Percentiles rank a stretch among this genome's conserved stretches.
Conservation (phyloP, 2,888 invertebrate genomes). For the Tridacna gigas region DNA sequence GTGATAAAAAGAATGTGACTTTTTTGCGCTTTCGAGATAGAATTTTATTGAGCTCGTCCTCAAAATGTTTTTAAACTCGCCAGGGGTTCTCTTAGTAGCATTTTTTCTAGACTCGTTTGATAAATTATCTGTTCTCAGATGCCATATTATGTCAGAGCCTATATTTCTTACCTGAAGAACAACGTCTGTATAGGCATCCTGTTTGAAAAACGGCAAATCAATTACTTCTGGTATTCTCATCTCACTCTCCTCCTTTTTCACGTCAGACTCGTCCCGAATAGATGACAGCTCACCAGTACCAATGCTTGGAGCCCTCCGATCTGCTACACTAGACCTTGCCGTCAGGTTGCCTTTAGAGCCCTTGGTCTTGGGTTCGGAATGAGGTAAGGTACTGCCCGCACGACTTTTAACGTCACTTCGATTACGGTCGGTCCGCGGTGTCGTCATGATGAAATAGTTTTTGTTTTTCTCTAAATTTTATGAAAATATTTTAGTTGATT, state of each 20-base stretch:
- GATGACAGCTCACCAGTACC: constrained; percentile 6
- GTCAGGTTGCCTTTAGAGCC: constrained; percentile 15
- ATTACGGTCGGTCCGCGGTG: background rate
- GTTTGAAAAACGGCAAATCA: constrained; percentile 62
- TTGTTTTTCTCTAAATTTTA: background rate
- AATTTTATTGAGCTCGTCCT: no score
- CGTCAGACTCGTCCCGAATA: constrained; percentile 6
- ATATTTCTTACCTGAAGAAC: constrained; percentile 49
- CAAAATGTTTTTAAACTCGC: no score
- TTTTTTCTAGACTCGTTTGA: no score
- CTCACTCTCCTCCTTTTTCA: constrained; percentile 1
- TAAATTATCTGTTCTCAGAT: background rate
- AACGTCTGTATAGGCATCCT: constrained; percentile 61
- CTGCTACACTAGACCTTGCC: background rate
- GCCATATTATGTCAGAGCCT: background rate
- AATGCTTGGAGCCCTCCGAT: background rate
- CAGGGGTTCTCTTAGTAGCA: no score
- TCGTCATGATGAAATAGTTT: background rate
- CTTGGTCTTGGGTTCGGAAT: constrained; percentile 39
- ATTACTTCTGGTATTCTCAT: constrained; percentile 31
- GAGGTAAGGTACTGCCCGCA: constrained; percentile 9
- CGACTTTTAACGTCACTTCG: constrained; percentile 11
- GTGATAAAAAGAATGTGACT: no score
- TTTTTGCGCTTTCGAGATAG: no score
- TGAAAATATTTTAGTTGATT: background rate